Percentiles rank a stretch among this genome's conserved stretches.
These are phyloP conservation scores for Rapana venosa DNA, from an alignment of 2,888 invertebrate genomes.

Conservation along the genomic window DNA sequence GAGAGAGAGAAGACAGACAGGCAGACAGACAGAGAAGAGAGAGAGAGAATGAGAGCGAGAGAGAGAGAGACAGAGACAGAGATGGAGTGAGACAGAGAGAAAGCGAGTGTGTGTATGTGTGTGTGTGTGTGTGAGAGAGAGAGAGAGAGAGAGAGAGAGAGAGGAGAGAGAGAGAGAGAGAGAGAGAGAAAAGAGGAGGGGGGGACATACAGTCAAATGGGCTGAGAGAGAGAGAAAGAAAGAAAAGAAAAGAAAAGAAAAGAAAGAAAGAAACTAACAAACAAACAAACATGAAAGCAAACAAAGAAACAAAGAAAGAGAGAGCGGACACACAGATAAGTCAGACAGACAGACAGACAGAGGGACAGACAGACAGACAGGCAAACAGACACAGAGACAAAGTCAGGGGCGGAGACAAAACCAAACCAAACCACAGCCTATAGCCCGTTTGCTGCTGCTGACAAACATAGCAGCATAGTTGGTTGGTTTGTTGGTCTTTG, in stretches of 20 bases:
- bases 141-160: neutral
- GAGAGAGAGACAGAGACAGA: neutral
- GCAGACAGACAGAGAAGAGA: neutral
- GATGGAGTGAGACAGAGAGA: neutral
- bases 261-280: neutral
- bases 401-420: neutral
- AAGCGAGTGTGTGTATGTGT: too few species aligned
- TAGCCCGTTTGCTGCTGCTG: too few species aligned
- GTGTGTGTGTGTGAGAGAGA: neutral
- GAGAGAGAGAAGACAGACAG: neutral
- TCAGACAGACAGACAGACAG: neutral
- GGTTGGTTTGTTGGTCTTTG: too few species aligned
- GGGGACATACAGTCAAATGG: too few species aligned
- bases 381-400: neutral
- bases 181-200: neutral
- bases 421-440: neutral
- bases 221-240: neutral
- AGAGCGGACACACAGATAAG: neutral
- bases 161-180: neutral
- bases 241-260: neutral
- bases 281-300: neutral
- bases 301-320: neutral
- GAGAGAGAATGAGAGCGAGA: neutral
- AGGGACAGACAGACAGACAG: neutral
- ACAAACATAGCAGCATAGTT: too few species aligned